These are phyloP conservation scores for Diglossa brunneiventris DNA, from an alignment of 2,113 vertebrate genomes.

Conservation along the genomic window DNA sequence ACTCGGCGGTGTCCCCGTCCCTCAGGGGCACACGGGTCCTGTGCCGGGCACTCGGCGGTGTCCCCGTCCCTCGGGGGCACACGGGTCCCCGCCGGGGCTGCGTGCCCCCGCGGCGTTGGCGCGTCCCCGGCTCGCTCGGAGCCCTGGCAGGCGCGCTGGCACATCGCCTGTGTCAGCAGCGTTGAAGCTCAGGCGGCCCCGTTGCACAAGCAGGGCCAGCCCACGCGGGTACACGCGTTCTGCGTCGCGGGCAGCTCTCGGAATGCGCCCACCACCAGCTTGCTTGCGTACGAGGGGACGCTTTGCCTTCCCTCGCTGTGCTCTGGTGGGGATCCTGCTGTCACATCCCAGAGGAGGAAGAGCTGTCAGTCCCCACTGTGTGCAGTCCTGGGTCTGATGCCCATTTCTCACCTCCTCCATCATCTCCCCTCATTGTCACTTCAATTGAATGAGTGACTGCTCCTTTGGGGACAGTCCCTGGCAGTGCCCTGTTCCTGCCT, in stretches of 20 bases:
- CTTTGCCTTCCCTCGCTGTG: not conserved
- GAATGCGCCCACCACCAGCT: rapidly evolving
- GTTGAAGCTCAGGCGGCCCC: not conserved
- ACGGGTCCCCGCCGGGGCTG: not conserved
- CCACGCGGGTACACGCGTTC: rapidly evolving
- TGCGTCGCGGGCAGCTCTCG: not conserved
- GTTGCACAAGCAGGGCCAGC: not conserved
- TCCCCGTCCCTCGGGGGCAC: not conserved
- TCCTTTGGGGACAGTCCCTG: slow-evolving; percentile 54
- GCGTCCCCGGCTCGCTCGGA: not conserved
- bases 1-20: no score
- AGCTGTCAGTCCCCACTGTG: rapidly evolving
- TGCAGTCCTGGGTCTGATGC: not conserved
- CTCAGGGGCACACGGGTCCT: no score
- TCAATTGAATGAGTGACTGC: slow-evolving; percentile 17
- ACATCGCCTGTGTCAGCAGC: not conserved
- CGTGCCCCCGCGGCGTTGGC: no score
- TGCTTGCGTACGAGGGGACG: rapidly evolving
- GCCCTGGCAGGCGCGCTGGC: not conserved
- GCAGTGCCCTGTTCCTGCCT: slow-evolving; percentile 69
- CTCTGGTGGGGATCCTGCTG: not conserved
- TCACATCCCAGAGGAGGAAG: not conserved
- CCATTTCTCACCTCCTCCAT: not conserved
- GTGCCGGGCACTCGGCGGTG: not conserved
- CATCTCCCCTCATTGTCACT: not conserved